Evolutionary conservation across 2,113 vertebrate genomes (phyloP).

Genomic region (Corythornis madagascariensis): DNA sequence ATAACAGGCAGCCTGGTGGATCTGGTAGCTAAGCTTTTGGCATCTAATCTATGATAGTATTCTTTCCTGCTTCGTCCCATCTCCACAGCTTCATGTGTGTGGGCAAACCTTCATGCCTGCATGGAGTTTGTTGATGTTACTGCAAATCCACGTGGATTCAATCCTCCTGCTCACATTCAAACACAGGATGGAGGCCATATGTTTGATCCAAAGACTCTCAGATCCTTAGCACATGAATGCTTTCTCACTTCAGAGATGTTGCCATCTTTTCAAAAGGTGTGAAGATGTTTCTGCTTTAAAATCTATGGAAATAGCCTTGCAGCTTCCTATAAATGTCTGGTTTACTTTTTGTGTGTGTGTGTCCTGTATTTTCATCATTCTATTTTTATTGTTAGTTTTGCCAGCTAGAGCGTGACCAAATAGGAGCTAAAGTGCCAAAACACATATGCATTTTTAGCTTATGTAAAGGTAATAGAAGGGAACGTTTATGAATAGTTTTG

Average conservation of each 20-base stretch:
- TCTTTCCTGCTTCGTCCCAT: not conserved
- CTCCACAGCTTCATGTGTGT: not conserved
- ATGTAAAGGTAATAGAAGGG: slow-evolving; percentile 36
- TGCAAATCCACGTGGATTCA: not conserved
- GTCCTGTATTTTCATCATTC: slow-evolving; percentile 14
- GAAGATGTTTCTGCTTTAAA: slow-evolving; percentile 45
- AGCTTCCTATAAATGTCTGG: not conserved
- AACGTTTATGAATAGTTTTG: slow-evolving; percentile 21
- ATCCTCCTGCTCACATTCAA: not conserved
- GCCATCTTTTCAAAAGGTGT: not conserved
- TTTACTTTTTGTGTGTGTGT: not conserved
- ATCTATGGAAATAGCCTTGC: not conserved
- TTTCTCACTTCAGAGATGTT: slow-evolving; percentile 26
- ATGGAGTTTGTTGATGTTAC: not conserved
- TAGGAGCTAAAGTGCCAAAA: not conserved
- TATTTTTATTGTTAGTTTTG: slow-evolving; percentile 38
- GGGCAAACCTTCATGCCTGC: not conserved
- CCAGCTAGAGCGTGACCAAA: not conserved
- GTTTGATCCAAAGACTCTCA: not conserved
- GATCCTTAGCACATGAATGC: slow-evolving; percentile 5
- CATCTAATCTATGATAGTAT: not conserved
- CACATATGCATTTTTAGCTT: slow-evolving; percentile 17
- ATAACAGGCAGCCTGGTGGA: not conserved
- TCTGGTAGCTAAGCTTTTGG: not conserved
- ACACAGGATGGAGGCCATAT: slow-evolving; percentile 15